Evolutionary conservation across 1,140 invertebrate species (phyloP).

Genomic region (Musca domestica): DNA sequence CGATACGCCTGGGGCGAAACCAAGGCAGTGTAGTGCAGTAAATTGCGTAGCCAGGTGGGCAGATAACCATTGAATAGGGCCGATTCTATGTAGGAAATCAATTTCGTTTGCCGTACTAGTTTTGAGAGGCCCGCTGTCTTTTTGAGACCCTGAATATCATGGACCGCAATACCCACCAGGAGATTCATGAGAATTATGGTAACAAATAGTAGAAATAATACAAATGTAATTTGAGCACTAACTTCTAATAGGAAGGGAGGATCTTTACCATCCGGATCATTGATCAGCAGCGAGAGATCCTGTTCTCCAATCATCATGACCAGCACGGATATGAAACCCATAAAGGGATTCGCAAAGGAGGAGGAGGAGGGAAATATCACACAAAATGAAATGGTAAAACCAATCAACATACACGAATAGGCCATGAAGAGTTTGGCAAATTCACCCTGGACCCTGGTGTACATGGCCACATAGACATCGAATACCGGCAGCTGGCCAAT

Average conservation of each 20-base stretch:
- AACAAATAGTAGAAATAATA: slow-evolving; percentile 72
- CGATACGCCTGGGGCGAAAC: slow-evolving; percentile 74
- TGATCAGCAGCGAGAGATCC: slow-evolving; percentile 67
- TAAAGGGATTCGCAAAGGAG: slow-evolving; percentile 74
- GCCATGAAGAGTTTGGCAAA: slow-evolving; percentile 80
- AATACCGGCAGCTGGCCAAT: slow-evolving; percentile 81
- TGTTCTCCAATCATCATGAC: slow-evolving; percentile 90
- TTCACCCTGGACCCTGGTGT: slow-evolving; percentile 79
- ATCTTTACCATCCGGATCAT: slow-evolving; percentile 63
- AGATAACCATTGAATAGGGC: slow-evolving; percentile 69
- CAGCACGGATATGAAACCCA: slow-evolving; percentile 76
- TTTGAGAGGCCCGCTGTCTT: slow-evolving; percentile 74
- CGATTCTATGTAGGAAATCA: slow-evolving; percentile 72
- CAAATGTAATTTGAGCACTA: slow-evolving; percentile 71
- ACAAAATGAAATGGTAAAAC: slow-evolving; percentile 83
- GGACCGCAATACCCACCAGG: slow-evolving; percentile 75
- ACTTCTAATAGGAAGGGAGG: slow-evolving; percentile 64
- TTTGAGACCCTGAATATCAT: slow-evolving; percentile 75
- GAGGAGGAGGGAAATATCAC: slow-evolving; percentile 79
- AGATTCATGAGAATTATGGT: slow-evolving; percentile 81
- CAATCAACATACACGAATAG: slow-evolving; percentile 79
- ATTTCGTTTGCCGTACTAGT: slow-evolving; percentile 73
- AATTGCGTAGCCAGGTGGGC: slow-evolving; percentile 68
- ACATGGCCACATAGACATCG: slow-evolving; percentile 85
- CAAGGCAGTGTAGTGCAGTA: slow-evolving; percentile 71